A percentile compares a stretch with the other conserved stretches of the same genome.
phyloP scores from a whole-genome alignment of 2,113 vertebrate genomes.

The Odontesthes bonariensis region DNA sequence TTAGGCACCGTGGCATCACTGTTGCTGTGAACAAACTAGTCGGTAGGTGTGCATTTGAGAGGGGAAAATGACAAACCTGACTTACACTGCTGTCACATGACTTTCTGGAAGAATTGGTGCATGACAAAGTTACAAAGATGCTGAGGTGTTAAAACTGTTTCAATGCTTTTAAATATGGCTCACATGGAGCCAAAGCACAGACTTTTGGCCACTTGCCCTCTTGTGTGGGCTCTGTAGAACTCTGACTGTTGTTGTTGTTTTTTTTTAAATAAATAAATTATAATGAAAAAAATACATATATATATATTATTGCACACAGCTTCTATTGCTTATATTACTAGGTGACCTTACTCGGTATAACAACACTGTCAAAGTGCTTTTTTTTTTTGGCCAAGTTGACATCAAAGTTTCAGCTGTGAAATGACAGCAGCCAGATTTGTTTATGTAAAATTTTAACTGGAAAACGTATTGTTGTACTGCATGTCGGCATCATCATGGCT shows the following conservation, averaged over 20 bases:
- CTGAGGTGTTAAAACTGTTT: slow-evolving; percentile 39
- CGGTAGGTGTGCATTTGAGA: slow-evolving; percentile 24
- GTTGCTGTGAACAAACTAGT: slow-evolving; percentile 29
- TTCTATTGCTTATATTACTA: too few relatives aligned
- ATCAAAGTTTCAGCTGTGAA: slow-evolving; percentile 29
- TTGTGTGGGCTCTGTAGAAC: slow-evolving; percentile 43
- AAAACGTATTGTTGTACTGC: background rate
- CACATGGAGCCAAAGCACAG: slow-evolving; percentile 13
- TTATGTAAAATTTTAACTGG: background rate
- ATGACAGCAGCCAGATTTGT: slow-evolving; percentile 1
- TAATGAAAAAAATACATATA: too few relatives aligned
- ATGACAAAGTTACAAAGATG: slow-evolving; percentile 22
- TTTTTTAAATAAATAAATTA: too few relatives aligned
- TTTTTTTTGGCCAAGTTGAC: slow-evolving; percentile 26
- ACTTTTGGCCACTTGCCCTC: slow-evolving; percentile 58
- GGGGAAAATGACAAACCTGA: slow-evolving; percentile 20
- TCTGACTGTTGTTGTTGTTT: slow-evolving; percentile 33
- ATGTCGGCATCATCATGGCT: background rate
- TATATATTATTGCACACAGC: too few relatives aligned
- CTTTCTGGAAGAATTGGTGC: slow-evolving; percentile 29
- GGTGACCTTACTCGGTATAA: slow-evolving; percentile 46
- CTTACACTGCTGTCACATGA: slow-evolving; percentile 40
- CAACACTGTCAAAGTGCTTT: slow-evolving; percentile 29
- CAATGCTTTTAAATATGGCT: slow-evolving; percentile 50
- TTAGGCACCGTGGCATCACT: slow-evolving; percentile 41